Evolutionary conservation across 1,140 invertebrate genomes (phyloP), one percentile per base, ranked within the genome.

Genomic region (Pogonomyrmex californicus): DNA sequence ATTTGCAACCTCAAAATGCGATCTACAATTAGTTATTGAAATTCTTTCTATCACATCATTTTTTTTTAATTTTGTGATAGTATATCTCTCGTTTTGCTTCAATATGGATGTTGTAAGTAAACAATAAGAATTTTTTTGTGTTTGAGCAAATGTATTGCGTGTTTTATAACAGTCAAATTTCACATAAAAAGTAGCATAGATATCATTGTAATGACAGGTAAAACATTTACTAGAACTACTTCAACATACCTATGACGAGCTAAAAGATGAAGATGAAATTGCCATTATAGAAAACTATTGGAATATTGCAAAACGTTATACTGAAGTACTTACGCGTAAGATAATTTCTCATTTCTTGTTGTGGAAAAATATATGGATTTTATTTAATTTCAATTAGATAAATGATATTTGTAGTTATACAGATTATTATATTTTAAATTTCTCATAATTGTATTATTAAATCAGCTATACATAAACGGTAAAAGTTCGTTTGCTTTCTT

Each of bases 231-330:
- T 71, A 41, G 10, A 71, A 12, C 6, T 47, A 47, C 38, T 82
- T n/a, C 78, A 82, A 36, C 1, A 36, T 12, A 82, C 38, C 9
- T 71, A 82, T 4, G 30, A 71, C 23, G 78, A 82, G 0, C 6
- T 82, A 33, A 82, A 17, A 14, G 78, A 82, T 30, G 51, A 82
- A 12, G 2, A 14, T 5, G 78, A 82, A 58, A 12, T 82, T 4
- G 66, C 66, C 14, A 82, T 82, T 38, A 58, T 82, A 44, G 54
- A 71, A 82, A 71, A 82, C n/a, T 82, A 82, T 47, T 70, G 78
- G 51, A 58, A 1, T 12, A 23, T 60, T 0, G 51, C 14, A 36
- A 82, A n/a, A 71, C 66, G 65, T 60, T 71, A 47, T 30, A 44
- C 38, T 58, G 14, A 58, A 44, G 10, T n/a, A 23, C 10, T 82